Evolutionary conservation across 2,113 vertebrate species (phyloP).

Genomic region (Thunnus maccoyii): DNA sequence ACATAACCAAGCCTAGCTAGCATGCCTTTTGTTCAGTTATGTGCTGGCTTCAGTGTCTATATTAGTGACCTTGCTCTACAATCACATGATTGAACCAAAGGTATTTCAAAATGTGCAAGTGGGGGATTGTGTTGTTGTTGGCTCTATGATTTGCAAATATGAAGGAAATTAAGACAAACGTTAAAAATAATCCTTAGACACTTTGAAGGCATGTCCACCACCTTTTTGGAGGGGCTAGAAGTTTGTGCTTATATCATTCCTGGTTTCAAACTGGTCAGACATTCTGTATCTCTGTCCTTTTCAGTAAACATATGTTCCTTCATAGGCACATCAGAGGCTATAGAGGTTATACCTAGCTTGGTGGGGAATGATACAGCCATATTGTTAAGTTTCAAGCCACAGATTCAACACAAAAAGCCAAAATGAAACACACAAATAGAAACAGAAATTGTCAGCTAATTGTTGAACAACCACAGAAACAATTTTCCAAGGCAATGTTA

Average conservation of each 20-base stretch:
- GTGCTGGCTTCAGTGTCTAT: constrained; percentile 85
- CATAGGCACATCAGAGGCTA: constrained; percentile 51
- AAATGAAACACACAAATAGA: constrained; percentile 45
- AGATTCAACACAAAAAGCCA: constrained; percentile 47
- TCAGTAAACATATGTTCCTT: constrained; percentile 55
- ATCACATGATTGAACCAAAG: constrained; percentile 75
- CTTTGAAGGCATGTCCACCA: constrained; percentile 54
- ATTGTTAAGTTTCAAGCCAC: constrained; percentile 52
- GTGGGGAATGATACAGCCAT: constrained; percentile 67
- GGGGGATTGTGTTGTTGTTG: constrained; percentile 43
- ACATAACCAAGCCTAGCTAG: constrained; percentile 81
- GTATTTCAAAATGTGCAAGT: constrained; percentile 66
- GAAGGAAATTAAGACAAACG: constrained; percentile 57
- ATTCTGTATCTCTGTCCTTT: constrained; percentile 50
- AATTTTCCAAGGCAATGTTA: constrained; percentile 42
- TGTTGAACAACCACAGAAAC: constrained; percentile 26
- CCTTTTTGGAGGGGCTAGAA: constrained; percentile 38
- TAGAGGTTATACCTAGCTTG: constrained; percentile 42
- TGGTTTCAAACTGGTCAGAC: constrained; percentile 54
- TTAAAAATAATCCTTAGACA: constrained; percentile 41
- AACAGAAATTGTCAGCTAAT: constrained; percentile 13
- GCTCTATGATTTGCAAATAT: constrained; percentile 58
- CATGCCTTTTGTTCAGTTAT: constrained; percentile 84
- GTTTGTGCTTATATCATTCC: constrained; percentile 39
- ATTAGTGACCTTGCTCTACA: constrained; percentile 69